Evolutionary conservation across 2,888 invertebrate species (phyloP).

Genomic region (Latrodectus elegans): DNA sequence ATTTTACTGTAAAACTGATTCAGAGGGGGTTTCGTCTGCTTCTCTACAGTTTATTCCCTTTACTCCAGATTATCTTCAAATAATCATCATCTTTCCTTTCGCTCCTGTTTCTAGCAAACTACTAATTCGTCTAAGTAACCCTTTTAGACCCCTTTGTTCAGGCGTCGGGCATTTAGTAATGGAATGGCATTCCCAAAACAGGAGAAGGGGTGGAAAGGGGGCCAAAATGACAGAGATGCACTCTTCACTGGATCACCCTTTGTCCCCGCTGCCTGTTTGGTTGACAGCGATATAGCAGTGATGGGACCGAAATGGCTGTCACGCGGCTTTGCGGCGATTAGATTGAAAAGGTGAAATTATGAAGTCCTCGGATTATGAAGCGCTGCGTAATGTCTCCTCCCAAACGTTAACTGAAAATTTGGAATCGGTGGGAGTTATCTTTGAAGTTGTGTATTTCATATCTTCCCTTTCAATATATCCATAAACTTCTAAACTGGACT

Average conservation of each 20-base stretch:
- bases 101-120: neutral
- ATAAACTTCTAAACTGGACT: no score
- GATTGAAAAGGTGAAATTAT: slow-evolving; percentile 57
- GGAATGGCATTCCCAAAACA: slow-evolving; percentile 19
- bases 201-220: slow-evolving; percentile 15
- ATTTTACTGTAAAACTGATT: no score
- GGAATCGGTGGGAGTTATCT: no score
- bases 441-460: no score
- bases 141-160: slow-evolving; percentile 55
- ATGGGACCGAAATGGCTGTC: slow-evolving; percentile 49
- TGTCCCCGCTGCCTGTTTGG: slow-evolving; percentile 35
- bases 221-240: slow-evolving; percentile 40
- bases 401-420: no score
- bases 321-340: slow-evolving; percentile 34
- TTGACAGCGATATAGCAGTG: slow-evolving; percentile 47
- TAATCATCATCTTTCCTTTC: no score
- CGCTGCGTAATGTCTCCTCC: no score
- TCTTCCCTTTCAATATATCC: no score
- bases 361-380: slow-evolving; percentile 13
- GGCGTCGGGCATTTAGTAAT: slow-evolving; percentile 42
- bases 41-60: no score
- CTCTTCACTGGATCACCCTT: neutral
- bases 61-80: no score
- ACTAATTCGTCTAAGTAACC: slow-evolving; percentile 40
- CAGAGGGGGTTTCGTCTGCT: no score